Evolutionary conservation across 2,888 invertebrate species (phyloP), one percentile per base, ranked within the genome.

Genomic region (Diplolepis rosae): DNA sequence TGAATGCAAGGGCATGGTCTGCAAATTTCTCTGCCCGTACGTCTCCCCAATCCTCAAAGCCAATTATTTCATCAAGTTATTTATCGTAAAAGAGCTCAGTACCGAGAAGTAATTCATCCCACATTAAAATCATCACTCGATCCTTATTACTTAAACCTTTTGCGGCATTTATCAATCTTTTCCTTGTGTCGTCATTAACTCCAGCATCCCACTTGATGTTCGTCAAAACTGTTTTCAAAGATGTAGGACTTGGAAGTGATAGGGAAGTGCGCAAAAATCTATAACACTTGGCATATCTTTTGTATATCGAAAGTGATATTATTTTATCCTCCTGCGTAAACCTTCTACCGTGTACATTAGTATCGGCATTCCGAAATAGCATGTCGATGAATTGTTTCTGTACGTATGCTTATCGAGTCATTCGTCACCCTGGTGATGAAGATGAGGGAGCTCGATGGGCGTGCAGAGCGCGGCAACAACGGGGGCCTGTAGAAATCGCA

Each of bases 1-100:
- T 71, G 28, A 68, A 69, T 1, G 68, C 71, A 0, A 65, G 65
- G 32, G 65, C 65, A 66, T 68, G 71, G 42, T 71, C 71, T 89
- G 0, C 24, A 27, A 51, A 51, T 51, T 27, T 22, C 13, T 51
- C 22, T 1, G 22, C 7, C n/a, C 51, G 22, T 15, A 27, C 51
- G 22, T 51, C 18, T 27, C 22, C 51, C 51, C 51, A 51, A 7
- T 22, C 51, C n/a, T 51, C 51, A 22, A 51, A 51, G 4, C 51
- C 51, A 51, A 51, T 51, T 2, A 51, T 22, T 4, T 51, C 18
- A n/a, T 51, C 51, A 1, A 22, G 11, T 13, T 51, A n/a, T 7
- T 51, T n/a, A 27, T 27, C 27, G 1, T 76, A 75, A 15, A 65
- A 39, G 11, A 76, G 28, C 1, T 69, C 42, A 13, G 52, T 69